These are phyloP conservation scores for Nyctibius bracteatus DNA, from an alignment of 2,113 vertebrate species.

Conservation along the genomic window DNA sequence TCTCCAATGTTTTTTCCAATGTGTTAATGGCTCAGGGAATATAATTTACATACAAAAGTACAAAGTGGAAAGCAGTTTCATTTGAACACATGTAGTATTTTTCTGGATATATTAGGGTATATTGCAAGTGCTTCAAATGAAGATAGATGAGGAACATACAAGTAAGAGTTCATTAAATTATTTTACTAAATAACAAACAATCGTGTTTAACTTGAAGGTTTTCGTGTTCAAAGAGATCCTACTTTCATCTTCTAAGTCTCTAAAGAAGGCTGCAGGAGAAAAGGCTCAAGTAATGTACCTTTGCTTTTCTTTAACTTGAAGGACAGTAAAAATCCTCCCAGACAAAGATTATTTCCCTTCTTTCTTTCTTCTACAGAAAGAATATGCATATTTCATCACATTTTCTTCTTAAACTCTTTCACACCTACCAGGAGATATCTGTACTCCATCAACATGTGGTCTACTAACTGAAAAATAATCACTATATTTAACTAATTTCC, in stretches of 20 bases:
- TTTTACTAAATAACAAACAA: not conserved
- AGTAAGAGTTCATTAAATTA: not conserved
- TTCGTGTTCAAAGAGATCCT: not conserved
- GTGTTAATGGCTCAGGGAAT: not conserved
- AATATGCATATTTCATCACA: not conserved
- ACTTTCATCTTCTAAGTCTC: conserved; percentile 19
- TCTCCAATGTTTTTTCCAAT: not conserved
- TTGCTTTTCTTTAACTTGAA: not conserved
- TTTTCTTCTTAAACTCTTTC: not conserved
- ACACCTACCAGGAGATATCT: not conserved
- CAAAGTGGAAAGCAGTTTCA: not conserved
- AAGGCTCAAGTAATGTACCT: not conserved
- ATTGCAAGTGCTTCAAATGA: not conserved
- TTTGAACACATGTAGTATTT: not conserved
- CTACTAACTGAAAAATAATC: not conserved
- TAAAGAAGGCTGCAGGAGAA: not conserved
- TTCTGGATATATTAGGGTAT: not conserved
- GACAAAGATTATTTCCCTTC: not conserved
- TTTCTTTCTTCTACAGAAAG: not conserved
- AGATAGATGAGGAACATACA: not conserved
- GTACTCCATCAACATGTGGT: not conserved
- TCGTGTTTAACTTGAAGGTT: not conserved
- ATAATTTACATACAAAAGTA: conserved; percentile 3
- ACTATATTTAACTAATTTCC: not conserved
- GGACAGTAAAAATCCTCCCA: not conserved